Conservation (phyloP, 2,797 vertebrate genomes). For the Tapirus indicus region DNA sequence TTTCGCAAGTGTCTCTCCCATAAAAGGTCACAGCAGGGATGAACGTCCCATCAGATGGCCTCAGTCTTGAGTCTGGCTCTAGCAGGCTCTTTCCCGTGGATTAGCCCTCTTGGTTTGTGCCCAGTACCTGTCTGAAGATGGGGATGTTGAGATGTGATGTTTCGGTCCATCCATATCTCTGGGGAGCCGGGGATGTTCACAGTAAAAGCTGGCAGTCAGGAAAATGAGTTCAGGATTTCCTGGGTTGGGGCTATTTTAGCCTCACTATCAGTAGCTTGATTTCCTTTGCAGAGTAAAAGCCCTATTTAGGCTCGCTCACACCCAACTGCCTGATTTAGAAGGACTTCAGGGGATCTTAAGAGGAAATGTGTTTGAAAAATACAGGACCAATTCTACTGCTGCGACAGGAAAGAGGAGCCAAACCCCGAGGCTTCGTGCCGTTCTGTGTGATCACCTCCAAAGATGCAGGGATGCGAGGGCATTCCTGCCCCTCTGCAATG, state of each 20-base stretch:
- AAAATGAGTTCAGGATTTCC: neutral
- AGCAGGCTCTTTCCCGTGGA: neutral
- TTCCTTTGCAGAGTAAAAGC: neutral
- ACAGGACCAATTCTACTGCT: neutral
- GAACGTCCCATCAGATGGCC: rapidly evolving
- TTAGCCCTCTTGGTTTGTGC: rapidly evolving
- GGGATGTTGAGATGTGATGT: neutral
- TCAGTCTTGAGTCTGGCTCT: neutral
- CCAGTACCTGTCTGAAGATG: neutral
- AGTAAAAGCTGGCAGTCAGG: neutral
- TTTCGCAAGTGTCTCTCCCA: neutral
- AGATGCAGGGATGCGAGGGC: neutral
- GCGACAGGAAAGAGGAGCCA: neutral
- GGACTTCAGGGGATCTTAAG: neutral
- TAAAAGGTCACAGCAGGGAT: neutral
- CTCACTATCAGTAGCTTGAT: neutral
- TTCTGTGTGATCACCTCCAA: neutral
- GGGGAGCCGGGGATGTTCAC: neutral
- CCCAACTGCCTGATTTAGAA: neutral
- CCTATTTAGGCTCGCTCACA: neutral
- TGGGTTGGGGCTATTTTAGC: neutral
- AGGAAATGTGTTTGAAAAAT: neutral
- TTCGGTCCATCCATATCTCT: rapidly evolving
- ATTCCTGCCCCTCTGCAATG: neutral
- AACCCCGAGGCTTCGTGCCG: neutral